Base-by-base conservation (phyloP, 2,113 vertebrate genomes). In the Ceyx cyanopectus region DNA sequence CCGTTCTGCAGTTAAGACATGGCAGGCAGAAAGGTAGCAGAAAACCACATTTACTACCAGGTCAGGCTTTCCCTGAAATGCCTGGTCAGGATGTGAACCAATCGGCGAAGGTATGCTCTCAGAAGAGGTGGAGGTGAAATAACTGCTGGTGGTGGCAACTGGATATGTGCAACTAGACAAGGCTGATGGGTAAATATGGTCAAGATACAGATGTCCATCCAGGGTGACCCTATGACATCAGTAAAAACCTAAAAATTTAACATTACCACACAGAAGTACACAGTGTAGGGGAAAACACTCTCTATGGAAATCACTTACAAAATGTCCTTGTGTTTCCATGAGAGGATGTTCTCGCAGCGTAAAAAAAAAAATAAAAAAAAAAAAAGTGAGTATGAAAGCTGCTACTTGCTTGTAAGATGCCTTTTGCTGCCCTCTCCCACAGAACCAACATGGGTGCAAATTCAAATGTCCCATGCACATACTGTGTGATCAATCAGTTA, bases 241-340 rank as follows among this genome's bases (percentile, higher is more conserved):
- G 9, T 10, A 43, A 23, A 91, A 81, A 78, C 14, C 8, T 18
- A 21, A 84, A 75, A 43, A 32, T 37, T 3, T 41, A 11, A 30
- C 5, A 0, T 24, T n/a, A 12, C 6, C 9, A 3, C 13, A 65
- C 1, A 3, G n/a, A 81, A 84, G 51, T 18, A 56, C 5, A 2
- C 24, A 9, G 1, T n/a, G n/a, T n/a, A n/a, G n/a, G n/a, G n/a
- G n/a, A n/a, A n/a, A n/a, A n/a, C n/a, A n/a, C n/a, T n/a, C n/a
- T n/a, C n/a, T n/a, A n/a, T n/a, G n/a, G n/a, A n/a, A n/a, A n/a
- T n/a, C n/a, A n/a, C n/a, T n/a, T n/a, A n/a, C n/a, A n/a, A n/a
- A n/a, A n/a, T n/a, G n/a, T n/a, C n/a, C n/a, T n/a, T n/a, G n/a
- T n/a, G n/a, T n/a, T n/a, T n/a, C n/a, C n/a, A n/a, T n/a, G n/a